phyloP scores from a whole-genome alignment of 2,888 invertebrate species.

The Smittia sp. region DNA sequence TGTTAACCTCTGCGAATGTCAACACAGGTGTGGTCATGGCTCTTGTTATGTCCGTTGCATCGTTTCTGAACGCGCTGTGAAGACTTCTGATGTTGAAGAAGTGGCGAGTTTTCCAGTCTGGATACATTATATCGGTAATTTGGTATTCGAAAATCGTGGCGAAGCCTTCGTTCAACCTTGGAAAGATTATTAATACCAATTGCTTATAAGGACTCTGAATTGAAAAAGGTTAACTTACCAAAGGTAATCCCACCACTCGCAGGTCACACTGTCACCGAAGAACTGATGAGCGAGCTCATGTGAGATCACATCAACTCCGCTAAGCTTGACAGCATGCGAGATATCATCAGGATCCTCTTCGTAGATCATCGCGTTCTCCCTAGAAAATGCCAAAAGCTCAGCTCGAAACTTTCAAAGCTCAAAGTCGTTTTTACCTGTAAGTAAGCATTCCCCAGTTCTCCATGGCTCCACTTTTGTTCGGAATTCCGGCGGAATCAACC shows the following conservation, averaged over 20 bases:
- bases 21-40: slow-evolving; percentile 15
- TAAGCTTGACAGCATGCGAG: not conserved
- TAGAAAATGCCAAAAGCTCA: not conserved
- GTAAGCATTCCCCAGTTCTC: slow-evolving; percentile 32
- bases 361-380: slow-evolving; percentile 24
- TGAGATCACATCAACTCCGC: slow-evolving; percentile 21
- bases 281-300: slow-evolving; percentile 38
- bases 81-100: slow-evolving; percentile 21
- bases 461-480: slow-evolving; percentile 23
- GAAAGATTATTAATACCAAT: not conserved
- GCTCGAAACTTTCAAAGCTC: no score
- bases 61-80: not conserved
- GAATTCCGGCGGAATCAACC: slow-evolving; percentile 30
- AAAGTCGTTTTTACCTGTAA: not conserved
- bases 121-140: not conserved
- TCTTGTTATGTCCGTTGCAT: not conserved
- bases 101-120: slow-evolving; percentile 8
- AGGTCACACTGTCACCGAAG: slow-evolving; percentile 33
- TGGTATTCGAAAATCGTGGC: slow-evolving; percentile 18
- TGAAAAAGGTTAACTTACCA: not conserved
- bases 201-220: no score
- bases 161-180: slow-evolving; percentile 36
- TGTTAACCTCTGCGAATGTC: not conserved
- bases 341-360: slow-evolving; percentile 5
- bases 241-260: slow-evolving; percentile 29